Base-by-base conservation (phyloP, 2,113 vertebrate genomes). In the Ctenodactylus gundi region DNA sequence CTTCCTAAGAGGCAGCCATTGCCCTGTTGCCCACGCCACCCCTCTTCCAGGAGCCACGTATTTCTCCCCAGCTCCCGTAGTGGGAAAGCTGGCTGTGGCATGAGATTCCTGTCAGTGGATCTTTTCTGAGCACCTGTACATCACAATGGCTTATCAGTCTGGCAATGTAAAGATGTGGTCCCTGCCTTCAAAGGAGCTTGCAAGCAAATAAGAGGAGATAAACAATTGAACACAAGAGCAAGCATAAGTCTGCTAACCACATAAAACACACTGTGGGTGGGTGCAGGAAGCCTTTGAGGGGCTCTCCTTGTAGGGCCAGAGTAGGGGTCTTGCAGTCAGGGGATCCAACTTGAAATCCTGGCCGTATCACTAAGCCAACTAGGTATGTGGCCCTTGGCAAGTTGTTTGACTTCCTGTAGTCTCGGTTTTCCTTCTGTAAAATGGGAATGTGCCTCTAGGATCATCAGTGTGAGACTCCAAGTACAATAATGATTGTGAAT, bases 351-450 rank as follows among this genome's bases (percentile, higher is more conserved):
- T 36, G 25, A 55, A 90, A 51, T 57, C n/a, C 39, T 73, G 39
- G 34, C 57, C 3, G 0, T 18, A 7, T 27, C 58, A 51, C 7
- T 21, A 51, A 67, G 46, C 46, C 49, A 20, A 68, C 36, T 20
- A 53, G 34, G 31, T 64, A 0, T 36, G 64, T 57, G 60, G 70
- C 36, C 29, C 67, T 76, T 25, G 27, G 31, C 46, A 49, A 18
- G 17, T 62, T 31, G 39, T 31, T 85, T 23, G n/a, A 49, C 25
- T 25, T 87, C 15, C 31, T 57, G 3, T 39, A 44, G 34, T 9
- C 51, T 93, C 29, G 3, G 10, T 94, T 86, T 93, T 76, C 51
- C 64, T 94, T 39, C 46, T 76, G 4, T 80, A 82, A 86, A 68
- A 18, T 73, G 1, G 44, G 34, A 44, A 72, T 11, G 12, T 29